Conservation (phyloP, 2,797 vertebrate genomes). For the Erpetoichthys calabaricus region DNA sequence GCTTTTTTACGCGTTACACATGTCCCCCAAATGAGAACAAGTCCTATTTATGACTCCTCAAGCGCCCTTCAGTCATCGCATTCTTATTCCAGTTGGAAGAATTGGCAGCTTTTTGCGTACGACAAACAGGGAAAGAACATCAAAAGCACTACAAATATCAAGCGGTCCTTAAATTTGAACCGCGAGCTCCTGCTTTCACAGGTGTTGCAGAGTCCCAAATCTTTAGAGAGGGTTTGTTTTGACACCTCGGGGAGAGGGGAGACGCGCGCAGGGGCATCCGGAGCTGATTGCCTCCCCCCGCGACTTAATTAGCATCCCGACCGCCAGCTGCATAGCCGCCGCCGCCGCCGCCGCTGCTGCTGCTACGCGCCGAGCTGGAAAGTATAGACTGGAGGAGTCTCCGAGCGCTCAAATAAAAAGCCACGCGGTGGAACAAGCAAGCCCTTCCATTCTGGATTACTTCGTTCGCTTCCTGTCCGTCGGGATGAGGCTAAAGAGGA, state of each 20-base stretch:
- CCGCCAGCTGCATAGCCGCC: constrained; percentile 26
- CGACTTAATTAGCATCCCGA: constrained; percentile 32
- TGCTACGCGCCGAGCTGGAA: no score
- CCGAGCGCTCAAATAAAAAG: no score
- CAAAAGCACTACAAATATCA: background rate
- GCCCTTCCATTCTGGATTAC: constrained; percentile 56
- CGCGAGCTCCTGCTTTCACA: background rate
- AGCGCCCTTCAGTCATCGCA: no score
- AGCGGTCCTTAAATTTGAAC: background rate
- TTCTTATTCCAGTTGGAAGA: no score
- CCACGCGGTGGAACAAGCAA: background rate
- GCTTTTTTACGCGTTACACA: no score
- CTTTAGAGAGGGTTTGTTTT: background rate
- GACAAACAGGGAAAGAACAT: no score
- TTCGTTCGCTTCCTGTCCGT: constrained; percentile 55
- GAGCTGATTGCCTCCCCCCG: constrained; percentile 9
- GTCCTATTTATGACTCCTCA: no score
- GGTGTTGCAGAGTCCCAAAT: background rate
- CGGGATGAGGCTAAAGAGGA: constrained; percentile 66
- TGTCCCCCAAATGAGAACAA: no score
- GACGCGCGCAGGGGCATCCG: background rate
- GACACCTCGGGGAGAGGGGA: constrained; percentile 2
- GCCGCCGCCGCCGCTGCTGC: constrained; percentile 19
- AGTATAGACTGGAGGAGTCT: no score
- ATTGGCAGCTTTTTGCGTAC: no score